Conservation (phyloP, 1,140 invertebrate genomes). For the Bombus waltoni region DNA sequence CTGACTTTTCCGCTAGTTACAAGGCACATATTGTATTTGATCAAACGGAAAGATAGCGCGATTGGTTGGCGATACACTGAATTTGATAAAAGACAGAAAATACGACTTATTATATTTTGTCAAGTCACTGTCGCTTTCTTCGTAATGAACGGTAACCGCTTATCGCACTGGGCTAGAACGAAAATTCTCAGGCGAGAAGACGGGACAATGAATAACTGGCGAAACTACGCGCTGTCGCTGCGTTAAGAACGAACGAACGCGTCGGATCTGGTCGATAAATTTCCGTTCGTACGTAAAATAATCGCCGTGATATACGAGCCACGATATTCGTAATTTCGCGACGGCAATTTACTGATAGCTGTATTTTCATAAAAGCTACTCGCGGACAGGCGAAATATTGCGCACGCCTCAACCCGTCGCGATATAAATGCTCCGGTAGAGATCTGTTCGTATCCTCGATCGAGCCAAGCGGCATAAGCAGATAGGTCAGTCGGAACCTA, state of each 20-base stretch:
- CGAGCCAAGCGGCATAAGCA: slow-evolving; percentile 32
- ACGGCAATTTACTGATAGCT: slow-evolving; percentile 61
- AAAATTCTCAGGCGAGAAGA: slow-evolving; percentile 12
- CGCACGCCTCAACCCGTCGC: slow-evolving; percentile 28
- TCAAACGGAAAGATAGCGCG: no score
- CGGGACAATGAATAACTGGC: neutral
- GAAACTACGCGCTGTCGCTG: slow-evolving; percentile 16
- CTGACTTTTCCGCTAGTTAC: no score
- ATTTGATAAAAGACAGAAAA: no score
- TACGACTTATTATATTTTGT: no score
- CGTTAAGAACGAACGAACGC: slow-evolving; percentile 21
- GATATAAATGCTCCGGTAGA: slow-evolving; percentile 56
- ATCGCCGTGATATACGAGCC: slow-evolving; percentile 52
- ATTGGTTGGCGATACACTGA: no score
- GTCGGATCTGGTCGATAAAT: slow-evolving; percentile 45
- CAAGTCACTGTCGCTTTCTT: neutral
- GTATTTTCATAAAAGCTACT: slow-evolving; percentile 39
- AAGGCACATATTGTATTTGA: no score
- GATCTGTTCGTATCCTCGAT: slow-evolving; percentile 44
- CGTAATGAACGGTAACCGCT: neutral
- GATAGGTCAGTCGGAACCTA: slow-evolving; percentile 49
- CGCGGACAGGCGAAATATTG: slow-evolving; percentile 61
- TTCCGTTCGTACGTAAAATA: slow-evolving; percentile 52
- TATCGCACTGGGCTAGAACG: neutral
- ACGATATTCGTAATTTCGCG: slow-evolving; percentile 64